Conservation (phyloP, 2,888 invertebrate genomes). For the Invenusta paracnida region DNA sequence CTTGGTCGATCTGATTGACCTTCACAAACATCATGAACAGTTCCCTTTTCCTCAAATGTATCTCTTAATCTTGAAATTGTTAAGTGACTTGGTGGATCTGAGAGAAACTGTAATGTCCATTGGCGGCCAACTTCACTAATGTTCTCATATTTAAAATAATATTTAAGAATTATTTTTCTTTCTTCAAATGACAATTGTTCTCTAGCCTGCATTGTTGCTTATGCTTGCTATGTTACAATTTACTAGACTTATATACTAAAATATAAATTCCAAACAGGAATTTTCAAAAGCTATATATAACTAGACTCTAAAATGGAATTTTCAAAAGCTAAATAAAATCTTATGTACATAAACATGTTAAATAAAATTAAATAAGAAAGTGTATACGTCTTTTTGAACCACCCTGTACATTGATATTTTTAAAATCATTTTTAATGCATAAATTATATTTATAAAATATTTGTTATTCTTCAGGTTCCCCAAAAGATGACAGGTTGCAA, state of each 20-base stretch:
- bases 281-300: slow-evolving; percentile 5
- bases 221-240: slow-evolving; percentile 29
- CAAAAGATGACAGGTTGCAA: too few relatives aligned
- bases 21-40: too few relatives aligned
- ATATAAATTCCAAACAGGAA: not conserved
- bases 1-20: too few relatives aligned
- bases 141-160: not conserved
- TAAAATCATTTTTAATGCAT: too few relatives aligned
- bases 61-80: too few relatives aligned
- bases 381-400: slow-evolving; percentile 26
- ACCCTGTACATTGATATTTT: not conserved
- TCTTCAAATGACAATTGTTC: not conserved
- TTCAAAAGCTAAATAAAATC: slow-evolving; percentile 25
- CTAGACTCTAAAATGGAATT: slow-evolving; percentile 15
- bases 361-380: slow-evolving; percentile 6
- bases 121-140: too few relatives aligned
- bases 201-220: slow-evolving; percentile 29
- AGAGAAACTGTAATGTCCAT: too few relatives aligned
- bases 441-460: too few relatives aligned
- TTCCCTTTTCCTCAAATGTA: too few relatives aligned
- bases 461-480: too few relatives aligned
- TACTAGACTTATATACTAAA: slow-evolving; percentile 21
- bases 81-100: too few relatives aligned
- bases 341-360: not conserved
- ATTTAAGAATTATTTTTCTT: slow-evolving; percentile 26